Conservation (phyloP, 2,888 invertebrate genomes). For the Rhimphoctona megacephalus region DNA sequence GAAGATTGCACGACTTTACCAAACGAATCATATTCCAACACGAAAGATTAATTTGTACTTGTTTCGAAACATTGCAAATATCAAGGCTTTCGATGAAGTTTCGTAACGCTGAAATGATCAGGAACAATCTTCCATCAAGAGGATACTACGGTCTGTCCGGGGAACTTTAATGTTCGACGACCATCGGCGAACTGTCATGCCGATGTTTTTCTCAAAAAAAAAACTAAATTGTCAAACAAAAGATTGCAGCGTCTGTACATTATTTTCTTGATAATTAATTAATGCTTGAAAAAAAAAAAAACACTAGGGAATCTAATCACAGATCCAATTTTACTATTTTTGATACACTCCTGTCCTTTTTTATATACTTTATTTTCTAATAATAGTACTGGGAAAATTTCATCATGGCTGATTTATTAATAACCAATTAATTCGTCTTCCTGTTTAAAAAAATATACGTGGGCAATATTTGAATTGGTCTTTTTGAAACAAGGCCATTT, state of each 20-base stretch:
- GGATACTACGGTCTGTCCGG: not conserved
- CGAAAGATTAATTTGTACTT: conserved; percentile 49
- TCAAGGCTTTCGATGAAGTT: not conserved
- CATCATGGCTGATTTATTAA: too few relatives aligned
- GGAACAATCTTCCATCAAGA: not conserved
- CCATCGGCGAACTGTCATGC: not conserved
- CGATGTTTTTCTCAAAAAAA: not conserved
- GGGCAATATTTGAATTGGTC: too few relatives aligned
- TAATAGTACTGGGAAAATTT: too few relatives aligned
- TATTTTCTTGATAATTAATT: not conserved
- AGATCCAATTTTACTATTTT: too few relatives aligned
- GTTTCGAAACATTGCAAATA: not conserved
- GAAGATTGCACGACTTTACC: conserved; percentile 20
- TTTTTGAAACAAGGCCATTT: too few relatives aligned
- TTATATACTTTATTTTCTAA: too few relatives aligned
- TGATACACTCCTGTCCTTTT: too few relatives aligned
- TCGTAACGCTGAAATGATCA: not conserved
- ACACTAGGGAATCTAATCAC: not conserved
- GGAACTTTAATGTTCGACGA: not conserved
- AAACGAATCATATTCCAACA: conserved; percentile 29
- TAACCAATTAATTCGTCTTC: too few relatives aligned
- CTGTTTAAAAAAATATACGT: too few relatives aligned
- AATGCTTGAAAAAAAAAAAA: not conserved
- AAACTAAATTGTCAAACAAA: not conserved
- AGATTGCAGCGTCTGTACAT: not conserved